Evolutionary conservation across 2,888 invertebrate species (phyloP).

Genomic region (Thalpophila matura): DNA sequence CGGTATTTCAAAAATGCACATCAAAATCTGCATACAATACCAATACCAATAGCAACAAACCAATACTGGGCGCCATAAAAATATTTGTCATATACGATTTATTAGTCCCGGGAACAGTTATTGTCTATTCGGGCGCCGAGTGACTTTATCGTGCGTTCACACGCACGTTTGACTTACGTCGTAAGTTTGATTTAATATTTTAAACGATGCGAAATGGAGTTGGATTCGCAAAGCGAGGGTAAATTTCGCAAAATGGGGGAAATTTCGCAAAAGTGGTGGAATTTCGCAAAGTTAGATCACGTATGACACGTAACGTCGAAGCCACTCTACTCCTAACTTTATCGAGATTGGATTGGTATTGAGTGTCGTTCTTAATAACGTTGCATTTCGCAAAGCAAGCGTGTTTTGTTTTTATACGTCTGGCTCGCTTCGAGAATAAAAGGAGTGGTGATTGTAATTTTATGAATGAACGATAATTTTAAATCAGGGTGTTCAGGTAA

Average conservation of each 20-base stretch:
- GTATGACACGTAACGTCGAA: conserved; percentile 64
- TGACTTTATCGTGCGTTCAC: conserved; percentile 51
- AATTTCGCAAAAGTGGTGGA: conserved; percentile 42
- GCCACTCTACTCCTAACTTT: conserved; percentile 61
- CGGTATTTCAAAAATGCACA: conserved; percentile 1
- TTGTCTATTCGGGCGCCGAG: conserved; percentile 45
- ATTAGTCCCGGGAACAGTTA: conserved; percentile 52
- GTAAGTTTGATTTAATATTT: conserved; percentile 63
- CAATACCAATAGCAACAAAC: conserved; percentile 19
- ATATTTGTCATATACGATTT: conserved; percentile 52
- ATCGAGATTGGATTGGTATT: conserved; percentile 66
- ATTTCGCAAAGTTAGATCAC: conserved; percentile 62
- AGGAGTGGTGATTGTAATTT: neutral
- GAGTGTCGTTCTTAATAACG: conserved; percentile 63
- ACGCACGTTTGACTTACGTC: conserved; percentile 50
- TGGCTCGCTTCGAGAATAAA: conserved; percentile 7
- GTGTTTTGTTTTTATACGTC: conserved; percentile 50
- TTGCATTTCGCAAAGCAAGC: conserved; percentile 56
- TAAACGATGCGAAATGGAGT: conserved; percentile 50
- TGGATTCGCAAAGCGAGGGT: conserved; percentile 37
- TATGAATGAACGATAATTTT: neutral
- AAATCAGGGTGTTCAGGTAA: no score
- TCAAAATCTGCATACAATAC: conserved; percentile 27
- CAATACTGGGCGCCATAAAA: conserved; percentile 47
- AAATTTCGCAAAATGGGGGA: conserved; percentile 26